A percentile compares a stretch with the other conserved stretches of the same genome.
These are phyloP conservation scores for Popillia japonica DNA, from an alignment of 1,140 invertebrate genomes.

Conservation along the genomic window DNA sequence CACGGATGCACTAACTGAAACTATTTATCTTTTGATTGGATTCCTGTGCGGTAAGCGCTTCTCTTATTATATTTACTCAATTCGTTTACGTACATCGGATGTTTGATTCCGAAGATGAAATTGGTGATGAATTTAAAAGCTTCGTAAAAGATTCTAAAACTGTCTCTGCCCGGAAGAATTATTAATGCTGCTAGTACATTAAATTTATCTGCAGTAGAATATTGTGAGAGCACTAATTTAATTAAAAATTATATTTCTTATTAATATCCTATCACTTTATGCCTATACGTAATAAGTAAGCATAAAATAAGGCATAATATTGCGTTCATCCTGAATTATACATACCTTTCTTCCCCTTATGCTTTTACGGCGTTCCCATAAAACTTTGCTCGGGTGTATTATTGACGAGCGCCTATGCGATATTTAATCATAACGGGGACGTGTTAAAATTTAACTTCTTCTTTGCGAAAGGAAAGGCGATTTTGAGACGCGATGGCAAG, in stretches of 20 bases:
- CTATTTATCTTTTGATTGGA: too few species aligned
- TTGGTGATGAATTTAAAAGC: too few species aligned
- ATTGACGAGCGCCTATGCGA: constrained; percentile 10
- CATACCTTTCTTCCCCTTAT: neutral
- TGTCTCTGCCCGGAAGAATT: too few species aligned
- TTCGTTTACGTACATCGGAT: too few species aligned
- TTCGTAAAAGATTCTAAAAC: too few species aligned
- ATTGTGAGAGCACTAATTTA: too few species aligned
- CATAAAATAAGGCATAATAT: neutral
- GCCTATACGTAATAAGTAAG: neutral
- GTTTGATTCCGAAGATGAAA: too few species aligned
- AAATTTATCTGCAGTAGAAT: too few species aligned
- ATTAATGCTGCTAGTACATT: too few species aligned
- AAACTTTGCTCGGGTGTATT: neutral
- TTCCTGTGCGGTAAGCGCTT: too few species aligned
- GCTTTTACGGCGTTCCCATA: constrained; percentile 2
- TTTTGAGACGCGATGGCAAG: neutral
- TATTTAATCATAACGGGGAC: constrained; percentile 27
- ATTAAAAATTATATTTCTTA: neutral
- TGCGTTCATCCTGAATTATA: neutral
- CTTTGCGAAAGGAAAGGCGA: neutral
- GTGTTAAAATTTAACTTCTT: constrained; percentile 16
- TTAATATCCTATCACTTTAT: neutral
- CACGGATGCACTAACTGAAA: too few species aligned
- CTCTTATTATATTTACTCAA: too few species aligned